Percentiles rank a stretch among this genome's conserved stretches.
Evolutionary conservation across 1,140 invertebrate genomes (phyloP).

Genomic region (Drosophila bipectinata): DNA sequence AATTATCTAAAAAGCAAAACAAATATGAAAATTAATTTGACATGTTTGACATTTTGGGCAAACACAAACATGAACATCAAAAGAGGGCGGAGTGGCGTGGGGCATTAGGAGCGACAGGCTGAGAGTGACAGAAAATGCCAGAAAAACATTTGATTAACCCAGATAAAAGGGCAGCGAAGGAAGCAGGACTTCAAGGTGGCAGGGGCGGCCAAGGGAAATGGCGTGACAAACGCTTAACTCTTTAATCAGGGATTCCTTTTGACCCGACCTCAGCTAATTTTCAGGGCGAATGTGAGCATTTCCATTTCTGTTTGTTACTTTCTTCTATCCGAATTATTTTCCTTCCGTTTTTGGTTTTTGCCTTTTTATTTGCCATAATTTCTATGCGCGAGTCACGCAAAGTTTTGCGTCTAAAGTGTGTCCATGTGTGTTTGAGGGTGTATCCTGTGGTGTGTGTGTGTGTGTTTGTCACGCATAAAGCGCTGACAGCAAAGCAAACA

Average conservation of each 20-base stretch:
- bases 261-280: slow-evolving; percentile 44
- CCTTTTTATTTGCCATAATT: slow-evolving; percentile 57
- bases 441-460: slow-evolving; percentile 17
- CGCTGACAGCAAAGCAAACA: slow-evolving; percentile 78
- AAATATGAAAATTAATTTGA: slow-evolving; percentile 79
- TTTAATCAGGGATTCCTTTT: slow-evolving; percentile 67
- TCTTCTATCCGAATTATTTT: slow-evolving; percentile 8
- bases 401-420: slow-evolving; percentile 46
- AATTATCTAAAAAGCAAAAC: slow-evolving; percentile 76
- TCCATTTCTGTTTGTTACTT: slow-evolving; percentile 22
- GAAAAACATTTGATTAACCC: slow-evolving; percentile 59
- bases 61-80: slow-evolving; percentile 63
- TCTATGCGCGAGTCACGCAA: slow-evolving; percentile 63
- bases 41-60: slow-evolving; percentile 76
- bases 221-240: slow-evolving; percentile 76
- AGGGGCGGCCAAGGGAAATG: slow-evolving; percentile 30
- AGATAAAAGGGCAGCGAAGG: slow-evolving; percentile 43
- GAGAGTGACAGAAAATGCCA: slow-evolving; percentile 41
- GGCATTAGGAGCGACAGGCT: slow-evolving; percentile 2
- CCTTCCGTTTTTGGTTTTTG: slow-evolving; percentile 26
- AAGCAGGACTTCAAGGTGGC: slow-evolving; percentile 1
- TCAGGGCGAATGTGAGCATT: slow-evolving; percentile 56
- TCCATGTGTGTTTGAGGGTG: slow-evolving; percentile 5
- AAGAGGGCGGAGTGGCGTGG: slow-evolving; percentile 16
- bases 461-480: slow-evolving; percentile 77